Evolutionary conservation across 2,113 vertebrate genomes (phyloP), one percentile per base, ranked within the genome.

Genomic region (Dunckerocampus dactyliophorus): DNA sequence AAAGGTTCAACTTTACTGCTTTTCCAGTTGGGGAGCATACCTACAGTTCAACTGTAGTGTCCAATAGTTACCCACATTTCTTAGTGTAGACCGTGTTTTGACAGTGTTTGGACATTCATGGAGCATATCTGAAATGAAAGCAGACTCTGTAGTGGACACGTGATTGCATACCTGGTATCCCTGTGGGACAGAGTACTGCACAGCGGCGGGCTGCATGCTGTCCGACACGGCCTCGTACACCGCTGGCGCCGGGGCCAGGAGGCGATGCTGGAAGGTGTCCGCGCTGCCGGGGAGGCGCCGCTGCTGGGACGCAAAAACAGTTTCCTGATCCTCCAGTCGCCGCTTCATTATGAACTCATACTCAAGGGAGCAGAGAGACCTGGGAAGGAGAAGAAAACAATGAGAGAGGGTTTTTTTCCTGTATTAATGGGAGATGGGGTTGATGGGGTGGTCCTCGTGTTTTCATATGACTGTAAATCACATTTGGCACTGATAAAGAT

Each of bases 341-440:
- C 97, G 92, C 94, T 98, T 99, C 97, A 99, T 99, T 92, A 92
- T 98, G 94, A 88, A 89, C 85, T 93, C 97, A 99, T 98, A 89
- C 92, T 97, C 89, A 19, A 19, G 62, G 75, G 72, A 82, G 76
- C 78, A 71, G 78, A 62, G 71, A 85, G 75, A 85, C 84, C 87
- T 88, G 73, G 14, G 19, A 43, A 65, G 2, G 34, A 43, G 2
- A 19, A 24, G 6, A 34, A 6, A 5, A 15, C 1, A 11, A 51
- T 11, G 14, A 28, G 53, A 21, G 3, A 4, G 19, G 20, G 2
- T 2, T 50, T 22, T 9, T 22, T 21, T 14, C 2, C 49, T 15
- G 12, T 7, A 22, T 24, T 21, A 37, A 4, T 12, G 1, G 8
- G 24, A 17, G 16, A 39, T 56, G 11, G 12, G 17, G 20, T 55